Evolutionary conservation across 1,140 invertebrate species (phyloP), one percentile per base, ranked within the genome.

Genomic region (Archegozetes longisetosus): DNA sequence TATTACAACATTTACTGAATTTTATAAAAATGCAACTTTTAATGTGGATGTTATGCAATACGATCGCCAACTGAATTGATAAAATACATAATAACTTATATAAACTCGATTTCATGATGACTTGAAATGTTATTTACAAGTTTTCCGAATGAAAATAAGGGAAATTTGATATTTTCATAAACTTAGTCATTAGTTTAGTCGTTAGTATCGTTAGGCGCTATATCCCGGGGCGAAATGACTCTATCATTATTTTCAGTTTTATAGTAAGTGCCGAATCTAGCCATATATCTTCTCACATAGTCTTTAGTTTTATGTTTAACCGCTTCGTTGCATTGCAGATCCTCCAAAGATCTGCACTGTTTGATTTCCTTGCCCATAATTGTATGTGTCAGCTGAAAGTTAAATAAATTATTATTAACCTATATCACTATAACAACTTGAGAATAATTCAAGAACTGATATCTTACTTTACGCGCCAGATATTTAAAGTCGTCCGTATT

Each of bases 291-390:
- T 65, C 81, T 82, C 23, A 98, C 86, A 73, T 88, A 97, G 71
- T 93, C 92, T 71, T 85, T 86, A 1, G 90, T 87, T 75, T 96
- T 96, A 61, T 84, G 80, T 64, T 86, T 87, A 0, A 96, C 91
- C 62, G 86, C 91, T 58, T 95, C 89, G 62, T 87, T 92, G 64
- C 90, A 87, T 64, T 86, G 80, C 29, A 94, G 70, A 65, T 90
- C 85, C 66, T 91, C 87, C 0, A 88, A 84, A 56, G 81, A 82
- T 58, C 84, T 82, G 67, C 89, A 90, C 68, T 95, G 89, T 68
- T 91, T 92, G 68, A 93, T 72, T 72, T 96, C 92, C 75, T 98
- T 97, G 51, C 88, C 79, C 79, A 94, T 83, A n/a, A 98, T 88
- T 72, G 92, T 89, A 73, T 95, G 89, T 0, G 91, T 96, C 24